Evolutionary conservation across 2,797 vertebrate genomes (phyloP).

Genomic region (Oreortyx pictus): DNA sequence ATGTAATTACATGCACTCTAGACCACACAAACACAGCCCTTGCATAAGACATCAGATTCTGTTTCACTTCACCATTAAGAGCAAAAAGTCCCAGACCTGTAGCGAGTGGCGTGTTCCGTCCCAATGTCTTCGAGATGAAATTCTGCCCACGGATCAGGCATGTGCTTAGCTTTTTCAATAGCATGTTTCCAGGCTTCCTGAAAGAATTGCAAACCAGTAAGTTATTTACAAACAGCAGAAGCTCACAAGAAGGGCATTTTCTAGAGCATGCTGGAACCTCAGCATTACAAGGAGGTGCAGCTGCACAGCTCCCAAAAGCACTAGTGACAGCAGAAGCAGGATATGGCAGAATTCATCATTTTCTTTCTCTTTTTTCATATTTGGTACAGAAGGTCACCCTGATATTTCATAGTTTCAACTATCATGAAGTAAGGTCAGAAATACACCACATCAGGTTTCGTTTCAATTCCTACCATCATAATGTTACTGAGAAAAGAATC

Average conservation of each 20-base stretch:
- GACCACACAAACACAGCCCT: neutral
- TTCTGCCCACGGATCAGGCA: slow-evolving; percentile 98
- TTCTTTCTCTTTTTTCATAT: neutral
- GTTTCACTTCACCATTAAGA: neutral
- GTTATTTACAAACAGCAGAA: neutral
- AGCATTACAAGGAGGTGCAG: neutral
- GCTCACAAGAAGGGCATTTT: neutral
- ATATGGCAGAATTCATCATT: neutral
- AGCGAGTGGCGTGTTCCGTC: slow-evolving; percentile 88
- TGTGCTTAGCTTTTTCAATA: slow-evolving; percentile 92
- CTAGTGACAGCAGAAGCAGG: neutral
- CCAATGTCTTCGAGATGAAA: slow-evolving; percentile 94
- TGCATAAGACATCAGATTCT: neutral
- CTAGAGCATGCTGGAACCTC: neutral
- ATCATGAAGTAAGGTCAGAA: neutral
- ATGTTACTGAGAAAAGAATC: neutral
- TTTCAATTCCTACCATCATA: neutral
- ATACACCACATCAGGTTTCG: neutral
- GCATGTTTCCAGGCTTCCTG: slow-evolving; percentile 95
- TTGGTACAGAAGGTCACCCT: neutral
- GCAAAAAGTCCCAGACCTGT: slow-evolving; percentile 84
- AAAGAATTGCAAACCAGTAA: neutral
- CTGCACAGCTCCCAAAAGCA: neutral
- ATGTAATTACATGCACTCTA: neutral
- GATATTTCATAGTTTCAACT: neutral